These are phyloP conservation scores for Cariama cristata DNA, from an alignment of 2,113 vertebrate genomes.

Conservation along the genomic window DNA sequence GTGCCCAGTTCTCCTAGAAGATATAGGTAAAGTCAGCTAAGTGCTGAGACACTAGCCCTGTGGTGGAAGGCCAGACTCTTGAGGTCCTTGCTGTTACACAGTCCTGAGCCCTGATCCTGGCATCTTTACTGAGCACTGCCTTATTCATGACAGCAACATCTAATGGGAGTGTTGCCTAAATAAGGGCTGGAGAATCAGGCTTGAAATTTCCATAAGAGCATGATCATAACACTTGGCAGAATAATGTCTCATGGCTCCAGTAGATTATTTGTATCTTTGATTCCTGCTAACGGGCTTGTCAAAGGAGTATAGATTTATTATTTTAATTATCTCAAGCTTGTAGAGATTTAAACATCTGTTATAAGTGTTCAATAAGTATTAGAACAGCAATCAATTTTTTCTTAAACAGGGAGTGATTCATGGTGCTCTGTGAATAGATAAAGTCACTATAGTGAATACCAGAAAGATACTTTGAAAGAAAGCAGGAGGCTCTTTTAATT, in stretches of 20 bases:
- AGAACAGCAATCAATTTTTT: conserved; percentile 75
- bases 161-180: neutral
- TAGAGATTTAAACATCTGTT: conserved; percentile 78
- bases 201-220: conserved; percentile 9
- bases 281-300: conserved; percentile 58
- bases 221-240: neutral
- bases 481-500: conserved; percentile 62
- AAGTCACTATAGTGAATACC: conserved; percentile 27
- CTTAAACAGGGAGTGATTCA: conserved; percentile 69
- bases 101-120: neutral
- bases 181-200: neutral
- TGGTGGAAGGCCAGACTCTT: neutral
- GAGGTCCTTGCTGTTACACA: neutral
- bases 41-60: neutral
- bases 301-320: conserved; percentile 75
- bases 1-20: neutral
- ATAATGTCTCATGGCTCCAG: neutral
- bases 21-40: neutral
- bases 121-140: neutral
- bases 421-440: conserved; percentile 39
- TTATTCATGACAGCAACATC: neutral
- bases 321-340: conserved; percentile 75
- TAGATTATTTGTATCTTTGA: conserved; percentile 65
- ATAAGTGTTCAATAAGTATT: conserved; percentile 78
- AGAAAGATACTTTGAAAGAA: conserved; percentile 39